Evolutionary conservation across 2,113 vertebrate species (phyloP).

Genomic region (Opisthocomus hoazin): DNA sequence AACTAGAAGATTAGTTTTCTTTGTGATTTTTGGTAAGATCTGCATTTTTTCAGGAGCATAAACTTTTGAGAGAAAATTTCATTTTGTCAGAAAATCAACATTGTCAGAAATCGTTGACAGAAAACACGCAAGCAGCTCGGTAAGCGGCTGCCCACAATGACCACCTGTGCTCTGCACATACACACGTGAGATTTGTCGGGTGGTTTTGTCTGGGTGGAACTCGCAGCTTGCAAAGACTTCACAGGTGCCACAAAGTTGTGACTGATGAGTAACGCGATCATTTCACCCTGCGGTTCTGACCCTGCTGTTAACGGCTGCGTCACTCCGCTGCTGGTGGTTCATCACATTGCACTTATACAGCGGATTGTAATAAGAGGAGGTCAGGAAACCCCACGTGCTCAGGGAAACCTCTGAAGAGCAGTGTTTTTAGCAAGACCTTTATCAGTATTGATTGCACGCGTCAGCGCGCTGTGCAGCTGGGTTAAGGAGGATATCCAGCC

Average conservation of each 20-base stretch:
- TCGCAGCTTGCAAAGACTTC: accelerated
- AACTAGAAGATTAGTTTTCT: no score
- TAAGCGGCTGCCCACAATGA: background rate
- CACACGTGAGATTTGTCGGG: accelerated
- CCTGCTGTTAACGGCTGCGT: background rate
- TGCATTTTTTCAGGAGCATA: background rate
- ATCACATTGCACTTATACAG: accelerated
- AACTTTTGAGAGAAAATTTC: background rate
- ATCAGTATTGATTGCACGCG: accelerated
- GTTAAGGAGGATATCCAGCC: background rate
- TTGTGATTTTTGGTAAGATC: background rate
- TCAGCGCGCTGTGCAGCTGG: background rate
- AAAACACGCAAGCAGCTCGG: background rate
- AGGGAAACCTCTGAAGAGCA: background rate
- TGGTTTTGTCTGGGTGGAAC: accelerated
- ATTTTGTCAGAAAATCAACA: background rate
- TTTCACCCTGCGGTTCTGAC: background rate
- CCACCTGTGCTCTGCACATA: background rate
- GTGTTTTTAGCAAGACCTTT: background rate
- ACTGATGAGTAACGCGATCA: accelerated
- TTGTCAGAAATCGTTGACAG: background rate
- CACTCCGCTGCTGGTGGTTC: background rate
- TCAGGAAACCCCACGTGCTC: background rate
- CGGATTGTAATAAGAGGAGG: background rate
- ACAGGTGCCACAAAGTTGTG: background rate